phyloP scores from a whole-genome alignment of 2,113 vertebrate genomes.

The Cyphomyrus discorhynchus region DNA sequence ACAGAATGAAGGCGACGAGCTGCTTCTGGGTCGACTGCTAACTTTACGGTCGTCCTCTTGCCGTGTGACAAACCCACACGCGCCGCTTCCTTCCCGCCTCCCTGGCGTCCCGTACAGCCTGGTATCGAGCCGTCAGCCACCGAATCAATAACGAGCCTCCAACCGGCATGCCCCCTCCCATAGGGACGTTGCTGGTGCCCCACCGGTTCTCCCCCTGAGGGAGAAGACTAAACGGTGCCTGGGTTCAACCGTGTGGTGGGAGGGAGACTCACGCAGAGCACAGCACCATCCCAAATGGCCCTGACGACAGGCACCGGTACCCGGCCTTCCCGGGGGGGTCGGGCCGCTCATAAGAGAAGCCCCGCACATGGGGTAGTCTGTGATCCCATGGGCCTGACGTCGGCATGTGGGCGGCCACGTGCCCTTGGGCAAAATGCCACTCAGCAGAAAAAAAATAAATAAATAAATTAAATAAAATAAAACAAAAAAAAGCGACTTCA shows the following conservation, averaged over 20 bases:
- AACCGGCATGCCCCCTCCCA: not conserved
- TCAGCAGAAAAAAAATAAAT: slow-evolving; percentile 43
- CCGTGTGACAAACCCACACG: not conserved
- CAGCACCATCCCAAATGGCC: not conserved
- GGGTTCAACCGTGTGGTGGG: not conserved
- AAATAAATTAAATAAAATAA: not conserved
- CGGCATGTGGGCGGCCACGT: not conserved
- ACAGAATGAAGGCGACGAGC: not conserved
- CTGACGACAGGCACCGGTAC: not conserved
- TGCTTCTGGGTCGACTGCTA: not conserved
- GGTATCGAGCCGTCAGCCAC: not conserved
- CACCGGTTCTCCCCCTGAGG: not conserved
- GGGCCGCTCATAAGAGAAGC: slow-evolving; percentile 15
- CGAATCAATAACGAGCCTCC: not conserved
- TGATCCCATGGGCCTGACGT: slow-evolving; percentile 37
- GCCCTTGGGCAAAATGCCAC: slow-evolving; percentile 58
- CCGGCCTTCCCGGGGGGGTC: not conserved
- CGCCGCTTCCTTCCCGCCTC: not conserved
- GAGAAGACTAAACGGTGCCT: not conserved
- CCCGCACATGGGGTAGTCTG: slow-evolving; percentile 42
- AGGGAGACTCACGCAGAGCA: not conserved
- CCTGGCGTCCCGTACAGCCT: not conserved
- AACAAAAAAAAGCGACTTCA: slow-evolving; percentile 69
- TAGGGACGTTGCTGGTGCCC: not conserved
- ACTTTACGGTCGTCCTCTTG: not conserved